phyloP scores from a whole-genome alignment of 1,140 invertebrate species.

The Holcopasites calliopsidis region DNA sequence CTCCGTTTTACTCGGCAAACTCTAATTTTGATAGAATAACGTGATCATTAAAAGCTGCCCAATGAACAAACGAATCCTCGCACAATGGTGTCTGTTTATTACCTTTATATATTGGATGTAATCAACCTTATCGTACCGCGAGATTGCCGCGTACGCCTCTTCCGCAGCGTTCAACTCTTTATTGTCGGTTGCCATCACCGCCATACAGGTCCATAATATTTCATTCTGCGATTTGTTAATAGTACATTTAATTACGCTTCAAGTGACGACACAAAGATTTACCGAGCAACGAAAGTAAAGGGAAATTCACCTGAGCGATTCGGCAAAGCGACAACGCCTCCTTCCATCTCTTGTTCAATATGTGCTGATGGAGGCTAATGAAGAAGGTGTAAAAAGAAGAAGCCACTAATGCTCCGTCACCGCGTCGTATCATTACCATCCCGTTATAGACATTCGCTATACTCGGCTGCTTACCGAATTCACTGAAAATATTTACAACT shows the following conservation, averaged over 20 bases:
- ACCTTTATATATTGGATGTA: constrained; percentile 92
- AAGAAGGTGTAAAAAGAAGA: constrained; percentile 85
- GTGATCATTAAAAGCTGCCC: background rate
- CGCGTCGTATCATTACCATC: constrained; percentile 86
- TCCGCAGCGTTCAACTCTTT: constrained; percentile 92
- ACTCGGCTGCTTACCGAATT: constrained; percentile 90
- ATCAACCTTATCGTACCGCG: constrained; percentile 94
- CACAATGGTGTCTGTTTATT: no score
- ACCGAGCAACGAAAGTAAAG: background rate
- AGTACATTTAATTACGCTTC: constrained; percentile 17
- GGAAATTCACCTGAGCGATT: constrained; percentile 84
- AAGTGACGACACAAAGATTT: background rate
- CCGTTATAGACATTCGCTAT: constrained; percentile 90
- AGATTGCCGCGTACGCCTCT: constrained; percentile 95
- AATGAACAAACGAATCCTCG: background rate
- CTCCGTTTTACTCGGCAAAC: constrained; percentile 80
- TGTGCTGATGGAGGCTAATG: constrained; percentile 83
- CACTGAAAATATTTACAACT: constrained; percentile 76
- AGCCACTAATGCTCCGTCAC: constrained; percentile 85
- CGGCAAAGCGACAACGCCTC: constrained; percentile 89
- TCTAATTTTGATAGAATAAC: constrained; percentile 3
- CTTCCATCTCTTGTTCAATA: constrained; percentile 84
- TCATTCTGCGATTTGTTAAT: constrained; percentile 86
- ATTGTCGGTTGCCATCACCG: constrained; percentile 89
- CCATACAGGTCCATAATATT: constrained; percentile 93